Evolutionary conservation across 1,140 invertebrate species (phyloP), one percentile per base, ranked within the genome.

Genomic region (Macrosteles quadrilineatus): DNA sequence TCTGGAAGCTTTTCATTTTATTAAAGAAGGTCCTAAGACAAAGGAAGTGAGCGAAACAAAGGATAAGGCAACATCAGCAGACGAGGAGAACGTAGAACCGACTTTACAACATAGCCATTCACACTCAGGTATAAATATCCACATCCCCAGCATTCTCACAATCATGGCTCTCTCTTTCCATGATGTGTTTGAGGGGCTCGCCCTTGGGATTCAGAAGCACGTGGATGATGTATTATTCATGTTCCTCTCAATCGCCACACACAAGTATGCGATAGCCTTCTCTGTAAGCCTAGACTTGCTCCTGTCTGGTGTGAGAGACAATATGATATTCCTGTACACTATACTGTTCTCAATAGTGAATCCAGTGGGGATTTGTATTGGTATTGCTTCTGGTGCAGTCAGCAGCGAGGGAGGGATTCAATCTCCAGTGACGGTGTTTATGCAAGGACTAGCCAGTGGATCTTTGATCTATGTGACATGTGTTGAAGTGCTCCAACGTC

Each of bases 201-300:
- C 47, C n/a, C n/a, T 50, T 11, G 47, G 47, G 4, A 50, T 50
- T n/a, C 47, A 50, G 47, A n/a, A 50, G 21, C 47, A 21, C n/a
- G 21, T 19, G 4, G 21, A 19, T 17, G 47, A 50, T 21, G 47
- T 50, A 21, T 19, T 19, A 4, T 50, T 50, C 47, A 4, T 50
- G 14, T 50, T 50, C 21, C 47, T 50, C 3, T 50, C 47, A 19
- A 21, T 50, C 2, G 47, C 47, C n/a, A 50, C 47, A 17, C 47
- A 50, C 47, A 50, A 50, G 47, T 50, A 19, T 50, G 47, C 47
- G n/a, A 50, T 50, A 17, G 47, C 47, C 4, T 50, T 50, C n/a
- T 50, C 47, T 50, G 47, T 50, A 4, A 50, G 47, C 21, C n/a
- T 50, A n/a, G 47, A 50, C n/a, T 19, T 50, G 2, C 47, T 50